Evolutionary conservation across 2,113 vertebrate species (phyloP).

Genomic region (Platycercus adscitus): DNA sequence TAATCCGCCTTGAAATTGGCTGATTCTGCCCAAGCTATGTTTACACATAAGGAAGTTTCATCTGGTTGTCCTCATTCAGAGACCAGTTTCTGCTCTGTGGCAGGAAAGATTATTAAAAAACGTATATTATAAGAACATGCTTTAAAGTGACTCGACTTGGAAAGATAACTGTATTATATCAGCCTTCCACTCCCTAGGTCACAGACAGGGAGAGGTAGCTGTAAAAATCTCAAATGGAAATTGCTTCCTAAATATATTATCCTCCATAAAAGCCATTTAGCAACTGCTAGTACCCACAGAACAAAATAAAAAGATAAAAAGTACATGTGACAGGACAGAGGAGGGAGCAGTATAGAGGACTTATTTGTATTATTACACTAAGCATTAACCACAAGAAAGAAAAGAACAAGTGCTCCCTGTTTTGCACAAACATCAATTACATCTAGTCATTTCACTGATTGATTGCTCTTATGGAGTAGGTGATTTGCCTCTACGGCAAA

Average conservation of each 20-base stretch:
- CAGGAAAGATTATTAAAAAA: conserved; percentile 76
- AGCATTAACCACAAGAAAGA: conserved; percentile 75
- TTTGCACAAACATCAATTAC: conserved; percentile 75
- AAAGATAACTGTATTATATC: conserved; percentile 70
- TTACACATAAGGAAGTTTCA: conserved; percentile 70
- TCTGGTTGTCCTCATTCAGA: conserved; percentile 65
- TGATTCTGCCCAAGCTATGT: conserved; percentile 70
- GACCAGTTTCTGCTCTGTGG: conserved; percentile 65
- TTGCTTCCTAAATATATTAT: conserved; percentile 74
- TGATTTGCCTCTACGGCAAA: conserved; percentile 51
- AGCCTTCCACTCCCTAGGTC: conserved; percentile 57
- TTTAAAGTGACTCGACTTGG: conserved; percentile 67
- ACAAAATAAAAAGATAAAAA: conserved; percentile 62
- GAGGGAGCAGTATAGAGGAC: neutral
- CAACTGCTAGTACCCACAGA: conserved; percentile 68
- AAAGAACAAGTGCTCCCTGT: conserved; percentile 71
- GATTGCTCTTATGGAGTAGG: conserved; percentile 66
- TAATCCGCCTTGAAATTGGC: conserved; percentile 79
- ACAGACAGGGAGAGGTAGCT: conserved; percentile 52
- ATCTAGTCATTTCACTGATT: conserved; percentile 72
- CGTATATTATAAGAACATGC: conserved; percentile 60
- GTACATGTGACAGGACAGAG: conserved; percentile 11
- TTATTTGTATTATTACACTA: conserved; percentile 73
- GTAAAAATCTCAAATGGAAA: conserved; percentile 70
- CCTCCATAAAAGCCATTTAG: conserved; percentile 70